A percentile compares a stretch with the other conserved stretches of the same genome.
phyloP scores from a whole-genome alignment of 1,140 invertebrate species.

The Anastrepha obliqua region DNA sequence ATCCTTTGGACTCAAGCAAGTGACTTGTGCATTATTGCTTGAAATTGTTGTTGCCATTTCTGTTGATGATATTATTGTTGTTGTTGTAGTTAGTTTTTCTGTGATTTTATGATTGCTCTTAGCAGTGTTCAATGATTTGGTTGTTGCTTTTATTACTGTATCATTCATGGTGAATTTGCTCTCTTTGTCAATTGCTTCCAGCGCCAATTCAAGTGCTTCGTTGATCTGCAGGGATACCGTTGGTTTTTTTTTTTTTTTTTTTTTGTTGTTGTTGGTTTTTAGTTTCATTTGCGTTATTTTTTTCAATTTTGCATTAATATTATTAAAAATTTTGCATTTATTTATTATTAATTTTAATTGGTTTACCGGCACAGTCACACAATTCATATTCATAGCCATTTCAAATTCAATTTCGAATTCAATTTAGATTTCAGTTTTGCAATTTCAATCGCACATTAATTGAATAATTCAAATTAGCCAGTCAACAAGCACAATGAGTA shows the following conservation, averaged over 20 bases:
- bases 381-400: slow-evolving; percentile 1
- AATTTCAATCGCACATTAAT: slow-evolving; percentile 53
- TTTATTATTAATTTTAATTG: background rate
- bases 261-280: background rate
- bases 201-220: slow-evolving; percentile 78
- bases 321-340: background rate
- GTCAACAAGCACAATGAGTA: slow-evolving; percentile 58
- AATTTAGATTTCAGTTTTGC: background rate
- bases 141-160: slow-evolving; percentile 55
- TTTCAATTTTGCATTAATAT: background rate
- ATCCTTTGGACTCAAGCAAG: background rate
- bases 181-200: slow-evolving; percentile 78
- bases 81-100: background rate
- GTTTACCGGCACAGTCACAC: background rate
- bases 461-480: slow-evolving; percentile 59
- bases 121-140: slow-evolving; percentile 53
- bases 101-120: slow-evolving; percentile 26
- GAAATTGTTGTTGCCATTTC: slow-evolving; percentile 11
- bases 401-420: background rate
- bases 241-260: slow-evolving; percentile 37
- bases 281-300: background rate
- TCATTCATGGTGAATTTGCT: slow-evolving; percentile 58
- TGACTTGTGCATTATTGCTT: background rate
- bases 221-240: slow-evolving; percentile 74
- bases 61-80: slow-evolving; percentile 52